phyloP scores from a whole-genome alignment of 37 sponge, comb jelly and placozoan species.

The Amphimedon queenslandica region DNA sequence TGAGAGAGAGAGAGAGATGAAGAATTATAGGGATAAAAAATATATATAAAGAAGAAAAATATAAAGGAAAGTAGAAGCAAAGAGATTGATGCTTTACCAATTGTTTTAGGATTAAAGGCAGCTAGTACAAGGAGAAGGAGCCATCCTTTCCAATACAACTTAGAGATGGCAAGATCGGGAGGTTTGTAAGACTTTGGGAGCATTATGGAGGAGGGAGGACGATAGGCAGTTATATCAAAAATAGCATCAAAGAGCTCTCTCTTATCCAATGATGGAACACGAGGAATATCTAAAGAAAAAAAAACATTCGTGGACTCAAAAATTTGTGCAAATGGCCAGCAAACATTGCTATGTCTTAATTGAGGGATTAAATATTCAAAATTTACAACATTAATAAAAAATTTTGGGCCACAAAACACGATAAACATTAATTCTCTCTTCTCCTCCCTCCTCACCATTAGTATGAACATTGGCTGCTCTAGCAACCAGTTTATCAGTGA shows the following conservation, averaged over 20 bases:
- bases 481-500: constrained; percentile 82
- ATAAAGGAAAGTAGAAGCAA: not conserved
- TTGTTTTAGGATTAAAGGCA: constrained; percentile 83
- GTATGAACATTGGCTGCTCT: constrained; percentile 86
- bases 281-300: constrained; percentile 37
- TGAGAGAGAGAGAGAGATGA: no score
- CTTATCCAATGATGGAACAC: constrained; percentile 56
- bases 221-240: constrained; percentile 71
- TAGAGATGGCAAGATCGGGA: constrained; percentile 77
- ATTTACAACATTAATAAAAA: not conserved
- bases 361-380: not conserved
- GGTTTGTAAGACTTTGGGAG: constrained; percentile 83
- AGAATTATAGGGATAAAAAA: no score
- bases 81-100: constrained; percentile 35
- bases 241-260: constrained; percentile 68
- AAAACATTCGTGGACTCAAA: not conserved
- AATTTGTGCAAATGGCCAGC: not conserved
- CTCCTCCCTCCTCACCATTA: constrained; percentile 32
- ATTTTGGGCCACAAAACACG: not conserved
- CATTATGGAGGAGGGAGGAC: constrained; percentile 61
- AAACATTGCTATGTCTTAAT: not conserved
- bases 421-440: not conserved
- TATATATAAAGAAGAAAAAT: no score
- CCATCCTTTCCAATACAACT: constrained; percentile 98
- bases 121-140: constrained; percentile 81